Base-by-base conservation (phyloP, 1,140 invertebrate species). In the Neotoxoptera formosana region DNA sequence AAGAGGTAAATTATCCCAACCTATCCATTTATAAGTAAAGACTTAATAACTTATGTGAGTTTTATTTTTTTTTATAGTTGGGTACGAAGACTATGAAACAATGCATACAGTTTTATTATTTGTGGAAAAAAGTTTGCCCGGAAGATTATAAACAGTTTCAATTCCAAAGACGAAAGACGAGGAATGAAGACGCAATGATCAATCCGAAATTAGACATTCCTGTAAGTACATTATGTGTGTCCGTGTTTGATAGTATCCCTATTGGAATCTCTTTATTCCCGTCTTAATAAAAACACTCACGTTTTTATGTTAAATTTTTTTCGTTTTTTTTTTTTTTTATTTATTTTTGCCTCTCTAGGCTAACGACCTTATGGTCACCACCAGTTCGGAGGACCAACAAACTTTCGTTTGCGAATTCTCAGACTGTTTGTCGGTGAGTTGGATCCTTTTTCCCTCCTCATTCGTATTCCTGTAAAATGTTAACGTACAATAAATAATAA, bases 21-120 rank as follows among this genome's bases (percentile, higher is more conserved):
- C 60, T 2, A 76, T n/a, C n/a, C 1, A 53, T 53, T 93, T 93
- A 25, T 21, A 41, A 45, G 36, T 36, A 25, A 83, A 34, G 4
- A 36, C 0, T 17, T 93, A 53, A 53, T 84, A 83, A 53, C 30
- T 30, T 30, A 8, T 48, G 36, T 9, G 20, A 25, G 17, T 23
- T 56, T 53, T n/a, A n/a, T 7, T 53, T 53, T 51, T 53, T 51
- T 86, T 60, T 90, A 83, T 95, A 98, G 97, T 96, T 99, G 94
- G 96, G 96, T 94, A 97, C 97, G 45, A 99, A 99, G 96, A 96
- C 97, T 87, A 97, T 97, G 9, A 99, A 98, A 95, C 98, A 99
- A 95, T 99, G 99, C 96, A 96, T 99, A 94, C 98, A 99, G 96
- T 99, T 99, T 95, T 99, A 99, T 95, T 99, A 99, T 95, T 96